Conservation (phyloP, 64 coral and sea anemone genomes). For the Montipora capricornis region DNA sequence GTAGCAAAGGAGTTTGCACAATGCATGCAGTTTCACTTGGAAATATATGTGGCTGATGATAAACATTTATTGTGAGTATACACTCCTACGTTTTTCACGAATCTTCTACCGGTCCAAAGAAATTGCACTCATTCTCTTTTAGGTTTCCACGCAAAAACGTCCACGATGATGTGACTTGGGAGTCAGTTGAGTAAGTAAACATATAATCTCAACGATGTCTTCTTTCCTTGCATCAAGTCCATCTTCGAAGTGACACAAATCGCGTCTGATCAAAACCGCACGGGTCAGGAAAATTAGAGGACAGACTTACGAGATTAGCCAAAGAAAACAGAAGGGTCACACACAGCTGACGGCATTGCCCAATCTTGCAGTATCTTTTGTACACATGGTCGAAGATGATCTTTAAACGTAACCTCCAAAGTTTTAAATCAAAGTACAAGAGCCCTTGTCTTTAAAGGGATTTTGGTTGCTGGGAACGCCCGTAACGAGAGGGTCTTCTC, state of each 20-base stretch:
- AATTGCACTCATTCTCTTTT: too few species aligned
- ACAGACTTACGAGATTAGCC: too few species aligned
- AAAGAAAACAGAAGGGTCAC: too few species aligned
- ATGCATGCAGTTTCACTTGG: neutral
- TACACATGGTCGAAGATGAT: slow-evolving; percentile 10
- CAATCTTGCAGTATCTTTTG: neutral
- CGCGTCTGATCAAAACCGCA: slow-evolving; percentile 2
- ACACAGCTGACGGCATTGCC: too few species aligned
- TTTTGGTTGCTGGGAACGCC: slow-evolving; percentile 41
- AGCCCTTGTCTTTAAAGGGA: slow-evolving; percentile 37
- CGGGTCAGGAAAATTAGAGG: too few species aligned
- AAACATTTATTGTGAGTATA: slow-evolving; percentile 9
- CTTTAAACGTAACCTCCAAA: neutral
- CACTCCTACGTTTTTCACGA: neutral
- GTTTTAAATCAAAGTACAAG: slow-evolving; percentile 48
- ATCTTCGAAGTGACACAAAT: neutral
- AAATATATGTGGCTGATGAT: neutral
- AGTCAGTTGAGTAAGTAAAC: too few species aligned
- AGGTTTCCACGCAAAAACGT: too few species aligned
- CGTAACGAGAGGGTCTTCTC: slow-evolving; percentile 39
- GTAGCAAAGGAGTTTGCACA: neutral
- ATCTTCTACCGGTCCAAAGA: too few species aligned
- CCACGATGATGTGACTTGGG: too few species aligned
- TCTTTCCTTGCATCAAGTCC: neutral
- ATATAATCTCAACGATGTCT: too few species aligned